Evolutionary conservation across 2,113 vertebrate genomes (phyloP), one percentile per base, ranked within the genome.

Genomic region (Catharus bicknelli): DNA sequence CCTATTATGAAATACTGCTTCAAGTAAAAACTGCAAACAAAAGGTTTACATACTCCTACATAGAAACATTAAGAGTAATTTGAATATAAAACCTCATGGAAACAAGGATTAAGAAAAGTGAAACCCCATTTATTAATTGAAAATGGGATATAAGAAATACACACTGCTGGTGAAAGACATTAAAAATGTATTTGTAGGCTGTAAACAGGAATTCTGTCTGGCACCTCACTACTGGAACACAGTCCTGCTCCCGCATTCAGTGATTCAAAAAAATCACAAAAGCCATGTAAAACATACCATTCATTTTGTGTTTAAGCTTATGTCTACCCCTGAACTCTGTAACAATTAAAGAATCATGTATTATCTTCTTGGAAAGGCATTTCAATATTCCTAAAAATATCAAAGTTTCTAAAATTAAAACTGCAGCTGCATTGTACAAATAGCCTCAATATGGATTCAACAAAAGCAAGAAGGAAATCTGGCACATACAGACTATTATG

Each of bases 381-480:
- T 94, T 92, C 27, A 59, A 61, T 91, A 89, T 94, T 95, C 75
- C 95, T 91, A 94, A 95, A 95, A 96, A 96, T 95, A 94, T n/a
- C 75, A 4, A 87, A 27, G 82, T 83, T 96, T 92, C 96, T 96
- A 96, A 96, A 96, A 94, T 94, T 96, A 96, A 92, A 85, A 47
- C 87, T 67, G 84, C 87, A 93, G 89, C 95, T 94, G 95, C 82
- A 88, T 48, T 83, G 63, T 80, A 69, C 93, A 92, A 96, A 93
- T 90, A 93, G 90, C 40, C 78, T 92, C 87, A 94, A 63, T 63
- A 80, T 83, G 82, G 59, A 92, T 69, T 88, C 72, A 94, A 94
- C 63, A 95, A 93, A 95, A 80, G 94, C 93, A 92, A 95, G 78
- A 90, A 94, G 94, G 96, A 96, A 96, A 94, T 94, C 91, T 91